phyloP scores from a whole-genome alignment of 2,113 vertebrate species.

The Lipophrys pholis region DNA sequence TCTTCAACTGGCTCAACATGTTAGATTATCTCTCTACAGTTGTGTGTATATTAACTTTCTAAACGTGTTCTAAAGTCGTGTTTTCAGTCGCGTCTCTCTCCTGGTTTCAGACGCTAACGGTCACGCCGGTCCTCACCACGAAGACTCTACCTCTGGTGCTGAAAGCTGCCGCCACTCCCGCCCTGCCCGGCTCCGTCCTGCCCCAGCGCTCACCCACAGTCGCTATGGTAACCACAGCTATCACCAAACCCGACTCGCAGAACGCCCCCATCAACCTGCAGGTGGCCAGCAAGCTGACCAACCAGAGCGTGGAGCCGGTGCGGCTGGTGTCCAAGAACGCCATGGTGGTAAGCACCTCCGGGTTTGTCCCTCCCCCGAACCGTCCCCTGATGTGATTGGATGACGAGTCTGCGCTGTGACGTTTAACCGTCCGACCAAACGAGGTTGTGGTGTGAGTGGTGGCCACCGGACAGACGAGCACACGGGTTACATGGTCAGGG shows the following conservation, averaged over 20 bases:
- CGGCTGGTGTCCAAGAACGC: constrained; percentile 96
- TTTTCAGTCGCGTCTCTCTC: not conserved
- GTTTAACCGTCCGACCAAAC: constrained; percentile 1
- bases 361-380: not conserved
- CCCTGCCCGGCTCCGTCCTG: constrained; percentile 89
- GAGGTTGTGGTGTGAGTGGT: constrained; percentile 46
- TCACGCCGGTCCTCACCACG: constrained; percentile 95
- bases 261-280: constrained; percentile 96
- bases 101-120: constrained; percentile 89
- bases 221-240: constrained; percentile 97
- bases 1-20: too few relatives aligned
- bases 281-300: constrained; percentile 93
- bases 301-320: constrained; percentile 91
- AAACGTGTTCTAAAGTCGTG: too few relatives aligned
- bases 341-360: constrained; percentile 90
- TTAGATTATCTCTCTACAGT: too few relatives aligned
- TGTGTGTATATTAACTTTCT: too few relatives aligned
- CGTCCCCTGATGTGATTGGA: not conserved
- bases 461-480: constrained; percentile 33
- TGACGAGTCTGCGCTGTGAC: constrained; percentile 14
- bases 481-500: too few relatives aligned
- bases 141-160: constrained; percentile 99
- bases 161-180: constrained; percentile 92
- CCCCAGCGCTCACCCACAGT: constrained; percentile 93
- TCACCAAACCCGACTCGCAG: constrained; percentile 93